Conservation (phyloP, 2,888 invertebrate genomes). For the Tiliacea aurago region DNA sequence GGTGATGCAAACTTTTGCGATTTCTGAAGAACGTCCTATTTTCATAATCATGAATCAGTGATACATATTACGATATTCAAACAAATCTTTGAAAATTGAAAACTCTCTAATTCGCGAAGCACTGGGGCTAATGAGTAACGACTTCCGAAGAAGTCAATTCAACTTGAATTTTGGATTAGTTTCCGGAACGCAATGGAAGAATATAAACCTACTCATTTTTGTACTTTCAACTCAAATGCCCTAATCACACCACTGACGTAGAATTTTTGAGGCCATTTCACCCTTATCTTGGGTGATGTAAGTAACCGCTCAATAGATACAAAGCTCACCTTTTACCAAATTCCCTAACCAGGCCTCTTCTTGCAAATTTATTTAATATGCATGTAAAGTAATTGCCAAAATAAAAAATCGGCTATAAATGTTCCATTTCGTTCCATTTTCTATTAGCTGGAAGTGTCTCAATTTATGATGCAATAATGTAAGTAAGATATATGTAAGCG, state of each 20-base stretch:
- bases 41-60: background rate
- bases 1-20: background rate
- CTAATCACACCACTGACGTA: background rate
- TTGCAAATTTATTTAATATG: background rate
- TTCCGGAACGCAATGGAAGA: background rate
- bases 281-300: background rate
- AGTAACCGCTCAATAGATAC: background rate
- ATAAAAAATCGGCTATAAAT: background rate
- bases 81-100: background rate
- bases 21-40: background rate
- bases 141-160: background rate
- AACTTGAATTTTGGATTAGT: background rate
- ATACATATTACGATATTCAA: background rate
- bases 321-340: background rate
- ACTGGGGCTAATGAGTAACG: background rate
- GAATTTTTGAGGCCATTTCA: background rate
- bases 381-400: no score
- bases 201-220: background rate
- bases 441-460: background rate
- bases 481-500: constrained; percentile 1
- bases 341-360: background rate
- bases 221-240: background rate
- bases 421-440: background rate
- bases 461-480: background rate
- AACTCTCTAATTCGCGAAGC: background rate